These are phyloP conservation scores for Epinotia nisella DNA, from an alignment of 2,888 invertebrate species.

Conservation along the genomic window DNA sequence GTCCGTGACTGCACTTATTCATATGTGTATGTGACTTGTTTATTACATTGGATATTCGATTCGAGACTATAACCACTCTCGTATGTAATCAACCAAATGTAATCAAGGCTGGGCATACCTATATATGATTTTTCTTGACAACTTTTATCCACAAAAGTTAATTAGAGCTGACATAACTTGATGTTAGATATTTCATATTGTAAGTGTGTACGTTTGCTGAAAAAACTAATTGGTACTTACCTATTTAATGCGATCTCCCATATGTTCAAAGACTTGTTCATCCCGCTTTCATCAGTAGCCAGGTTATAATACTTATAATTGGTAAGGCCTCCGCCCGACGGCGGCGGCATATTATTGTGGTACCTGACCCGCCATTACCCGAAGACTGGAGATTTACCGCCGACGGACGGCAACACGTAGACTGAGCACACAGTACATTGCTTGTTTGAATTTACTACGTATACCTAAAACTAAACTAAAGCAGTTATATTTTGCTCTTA, in stretches of 20 bases:
- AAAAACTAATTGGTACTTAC: not conserved
- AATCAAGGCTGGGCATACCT: too few relatives aligned
- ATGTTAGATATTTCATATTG: too few relatives aligned
- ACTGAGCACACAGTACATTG: conserved; percentile 18
- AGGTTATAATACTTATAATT: conserved; percentile 1
- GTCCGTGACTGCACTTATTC: too few relatives aligned
- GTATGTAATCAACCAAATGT: too few relatives aligned
- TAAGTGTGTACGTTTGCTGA: not conserved
- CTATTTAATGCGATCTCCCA: not conserved
- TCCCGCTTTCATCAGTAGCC: not conserved
- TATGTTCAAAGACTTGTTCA: not conserved
- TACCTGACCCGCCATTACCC: conserved; percentile 34
- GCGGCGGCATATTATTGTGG: conserved; percentile 25
- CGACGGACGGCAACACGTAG: not conserved
- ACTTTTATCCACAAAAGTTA: not conserved
- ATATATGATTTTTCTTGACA: not conserved
- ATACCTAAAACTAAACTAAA: not conserved
- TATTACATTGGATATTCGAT: too few relatives aligned
- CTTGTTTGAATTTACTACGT: not conserved
- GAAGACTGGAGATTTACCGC: conserved; percentile 24
- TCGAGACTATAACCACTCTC: too few relatives aligned
- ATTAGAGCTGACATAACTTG: too few relatives aligned
- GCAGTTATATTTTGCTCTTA: too few relatives aligned
- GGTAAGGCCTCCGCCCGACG: not conserved
- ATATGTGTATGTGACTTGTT: too few relatives aligned